phyloP scores from a whole-genome alignment of 2,113 vertebrate species.

The Istiophorus platypterus region DNA sequence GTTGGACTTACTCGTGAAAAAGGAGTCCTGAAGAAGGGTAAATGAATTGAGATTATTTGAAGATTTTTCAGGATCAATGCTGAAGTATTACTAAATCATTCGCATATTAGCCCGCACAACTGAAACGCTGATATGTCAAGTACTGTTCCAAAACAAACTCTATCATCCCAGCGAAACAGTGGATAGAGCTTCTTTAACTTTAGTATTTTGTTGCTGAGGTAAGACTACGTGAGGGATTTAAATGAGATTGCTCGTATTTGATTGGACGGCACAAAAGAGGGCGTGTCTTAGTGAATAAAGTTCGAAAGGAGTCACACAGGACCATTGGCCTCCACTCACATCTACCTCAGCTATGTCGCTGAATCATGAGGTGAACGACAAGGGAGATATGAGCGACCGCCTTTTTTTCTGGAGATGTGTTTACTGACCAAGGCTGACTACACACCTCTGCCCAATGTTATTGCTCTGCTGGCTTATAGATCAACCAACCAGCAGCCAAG shows the following conservation, averaged over 20 bases:
- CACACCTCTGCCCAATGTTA: not conserved
- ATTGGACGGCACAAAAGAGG: not conserved
- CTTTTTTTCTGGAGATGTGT: too few species aligned
- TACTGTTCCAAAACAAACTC: not conserved
- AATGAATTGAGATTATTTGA: slow-evolving; percentile 27
- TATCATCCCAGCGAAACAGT: not conserved
- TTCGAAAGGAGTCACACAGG: not conserved
- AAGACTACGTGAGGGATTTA: slow-evolving; percentile 1
- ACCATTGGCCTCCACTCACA: not conserved
- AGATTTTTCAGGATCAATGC: slow-evolving; percentile 35
- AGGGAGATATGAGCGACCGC: not conserved
- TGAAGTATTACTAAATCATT: slow-evolving; percentile 23
- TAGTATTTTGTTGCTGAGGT: not conserved
- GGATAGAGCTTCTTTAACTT: not conserved
- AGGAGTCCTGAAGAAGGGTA: slow-evolving; percentile 29
- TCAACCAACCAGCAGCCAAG: too few species aligned
- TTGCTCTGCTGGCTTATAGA: not conserved
- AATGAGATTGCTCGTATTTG: not conserved
- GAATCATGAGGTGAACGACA: not conserved
- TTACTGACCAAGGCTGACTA: not conserved
- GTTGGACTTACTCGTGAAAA: slow-evolving; percentile 50
- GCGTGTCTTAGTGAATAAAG: not conserved
- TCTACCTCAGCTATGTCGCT: not conserved
- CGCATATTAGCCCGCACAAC: not conserved
- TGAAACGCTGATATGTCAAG: not conserved